Conservation (phyloP, 2,888 invertebrate species). For the Dryococelus australis region DNA sequence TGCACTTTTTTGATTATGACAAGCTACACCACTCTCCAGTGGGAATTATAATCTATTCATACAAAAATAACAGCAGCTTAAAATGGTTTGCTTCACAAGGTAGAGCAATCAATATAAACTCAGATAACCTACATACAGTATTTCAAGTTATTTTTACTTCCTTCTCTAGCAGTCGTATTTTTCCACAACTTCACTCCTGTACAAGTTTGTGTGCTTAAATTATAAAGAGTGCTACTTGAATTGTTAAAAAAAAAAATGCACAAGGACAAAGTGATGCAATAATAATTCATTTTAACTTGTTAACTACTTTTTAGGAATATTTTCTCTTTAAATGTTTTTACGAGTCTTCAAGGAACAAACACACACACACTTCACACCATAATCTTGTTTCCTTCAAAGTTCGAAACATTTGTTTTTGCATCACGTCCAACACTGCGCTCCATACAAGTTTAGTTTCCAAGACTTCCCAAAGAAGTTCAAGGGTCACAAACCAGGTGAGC, state of each 20-base stretch:
- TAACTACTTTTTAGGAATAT: neutral
- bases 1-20: neutral
- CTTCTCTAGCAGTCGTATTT: neutral
- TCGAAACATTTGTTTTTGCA: no score
- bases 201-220: no score
- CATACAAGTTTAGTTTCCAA: no score
- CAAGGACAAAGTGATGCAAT: neutral
- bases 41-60: neutral
- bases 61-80: neutral
- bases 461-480: no score
- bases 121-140: neutral
- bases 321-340: neutral
- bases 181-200: neutral
- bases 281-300: neutral
- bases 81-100: neutral
- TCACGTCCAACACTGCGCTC: no score
- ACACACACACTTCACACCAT: neutral
- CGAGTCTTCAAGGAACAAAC: slow-evolving; percentile 9
- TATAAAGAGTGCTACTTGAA: no score
- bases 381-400: neutral
- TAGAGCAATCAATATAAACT: neutral
- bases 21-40: neutral
- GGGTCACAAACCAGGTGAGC: no score
- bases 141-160: neutral
- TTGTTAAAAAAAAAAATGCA: neutral